phyloP scores from a whole-genome alignment of 1,140 invertebrate species.

The Aradophagus sp. region DNA sequence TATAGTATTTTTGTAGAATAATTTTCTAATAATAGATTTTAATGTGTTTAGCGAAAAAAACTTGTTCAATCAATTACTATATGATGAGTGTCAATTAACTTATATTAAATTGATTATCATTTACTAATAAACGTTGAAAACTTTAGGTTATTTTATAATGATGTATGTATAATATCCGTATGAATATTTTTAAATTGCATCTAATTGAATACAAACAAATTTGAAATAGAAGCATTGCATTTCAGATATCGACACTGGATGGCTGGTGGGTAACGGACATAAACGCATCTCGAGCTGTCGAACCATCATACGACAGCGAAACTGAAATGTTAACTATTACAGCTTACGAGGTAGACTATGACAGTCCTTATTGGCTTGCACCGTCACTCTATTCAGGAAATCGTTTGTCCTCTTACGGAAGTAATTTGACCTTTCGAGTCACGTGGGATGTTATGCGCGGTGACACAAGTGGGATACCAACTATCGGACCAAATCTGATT shows the following conservation, averaged over 20 bases:
- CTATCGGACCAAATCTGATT: constrained; percentile 89
- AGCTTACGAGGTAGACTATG: constrained; percentile 81
- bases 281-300: constrained; percentile 72
- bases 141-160: too few species aligned
- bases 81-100: too few species aligned
- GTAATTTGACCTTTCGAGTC: constrained; percentile 83
- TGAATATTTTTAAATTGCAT: too few species aligned
- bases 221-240: too few species aligned
- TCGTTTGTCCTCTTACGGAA: constrained; percentile 88
- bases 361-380: constrained; percentile 92
- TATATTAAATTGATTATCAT: too few species aligned
- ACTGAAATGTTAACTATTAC: constrained; percentile 77
- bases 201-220: too few species aligned
- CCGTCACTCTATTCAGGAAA: constrained; percentile 85
- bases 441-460: constrained; percentile 91
- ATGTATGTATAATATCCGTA: too few species aligned
- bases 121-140: too few species aligned
- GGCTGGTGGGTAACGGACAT: constrained; percentile 81
- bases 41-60: too few species aligned
- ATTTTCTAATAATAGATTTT: too few species aligned
- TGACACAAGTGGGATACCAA: constrained; percentile 89
- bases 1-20: too few species aligned
- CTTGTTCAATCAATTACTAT: too few species aligned
- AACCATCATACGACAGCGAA: constrained; percentile 75
- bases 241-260: constrained; percentile 77